Percentiles rank a stretch among this genome's conserved stretches.
Evolutionary conservation across 2,888 invertebrate genomes (phyloP).

Genomic region (Onthophagus sagittarius): DNA sequence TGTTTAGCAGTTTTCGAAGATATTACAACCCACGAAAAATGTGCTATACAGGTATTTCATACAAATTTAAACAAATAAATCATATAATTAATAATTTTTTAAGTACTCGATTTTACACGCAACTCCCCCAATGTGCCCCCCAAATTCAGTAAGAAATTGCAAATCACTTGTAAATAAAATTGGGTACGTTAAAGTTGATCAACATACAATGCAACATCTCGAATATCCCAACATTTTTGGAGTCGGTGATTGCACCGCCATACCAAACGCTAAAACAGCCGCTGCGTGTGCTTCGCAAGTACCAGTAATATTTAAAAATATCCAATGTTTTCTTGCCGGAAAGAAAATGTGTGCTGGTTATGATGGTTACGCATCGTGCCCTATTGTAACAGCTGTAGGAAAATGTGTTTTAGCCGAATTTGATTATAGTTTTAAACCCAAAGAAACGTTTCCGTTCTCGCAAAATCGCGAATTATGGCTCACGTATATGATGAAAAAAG

Average conservation of each 20-base stretch:
- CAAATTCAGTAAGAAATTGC: slow-evolving; percentile 59
- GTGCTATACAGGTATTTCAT: slow-evolving; percentile 31
- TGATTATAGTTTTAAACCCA: slow-evolving; percentile 74
- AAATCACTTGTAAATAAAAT: slow-evolving; percentile 61
- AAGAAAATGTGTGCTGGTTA: slow-evolving; percentile 56
- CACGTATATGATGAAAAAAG: slow-evolving; percentile 81
- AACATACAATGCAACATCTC: slow-evolving; percentile 75
- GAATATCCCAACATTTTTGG: slow-evolving; percentile 84
- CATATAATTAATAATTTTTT: slow-evolving; percentile 31
- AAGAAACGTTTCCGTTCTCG: slow-evolving; percentile 89
- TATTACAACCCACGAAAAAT: slow-evolving; percentile 48
- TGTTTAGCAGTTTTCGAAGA: slow-evolving; percentile 78
- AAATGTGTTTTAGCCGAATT: slow-evolving; percentile 92
- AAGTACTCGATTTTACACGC: slow-evolving; percentile 85
- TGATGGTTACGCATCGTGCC: slow-evolving; percentile 96
- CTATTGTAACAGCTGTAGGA: slow-evolving; percentile 80
- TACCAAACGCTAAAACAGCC: slow-evolving; percentile 95
- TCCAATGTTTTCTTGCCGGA: slow-evolving; percentile 62
- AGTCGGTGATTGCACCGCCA: slow-evolving; percentile 87
- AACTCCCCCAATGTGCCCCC: slow-evolving; percentile 83
- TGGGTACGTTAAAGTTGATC: slow-evolving; percentile 79
- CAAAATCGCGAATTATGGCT: slow-evolving; percentile 65
- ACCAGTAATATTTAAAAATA: slow-evolving; percentile 72
- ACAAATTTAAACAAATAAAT: no score
- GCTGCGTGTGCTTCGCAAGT: slow-evolving; percentile 91